Evolutionary conservation across 1,140 invertebrate genomes (phyloP), one percentile per base, ranked within the genome.

Genomic region (Schlechtendalia chinensis): DNA sequence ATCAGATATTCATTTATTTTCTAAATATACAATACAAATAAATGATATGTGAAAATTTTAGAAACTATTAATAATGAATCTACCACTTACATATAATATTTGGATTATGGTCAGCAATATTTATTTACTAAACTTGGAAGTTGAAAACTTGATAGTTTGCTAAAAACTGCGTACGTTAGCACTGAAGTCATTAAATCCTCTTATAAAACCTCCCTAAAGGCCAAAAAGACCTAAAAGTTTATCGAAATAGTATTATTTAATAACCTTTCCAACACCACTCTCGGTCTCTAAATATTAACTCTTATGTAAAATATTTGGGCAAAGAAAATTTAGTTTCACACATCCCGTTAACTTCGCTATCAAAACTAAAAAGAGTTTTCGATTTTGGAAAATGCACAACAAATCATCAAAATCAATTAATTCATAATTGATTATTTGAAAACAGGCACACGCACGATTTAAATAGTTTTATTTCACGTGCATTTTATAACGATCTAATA

Each of bases 151-250:
- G 24, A 54, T 53, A 69, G 69, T 29, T n/a, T 27, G 27, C 69
- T n/a, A 53, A 71, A 71, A 71, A 71, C 47, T 32, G 17, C 22
- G 24, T 27, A 53, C 24, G 45, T 53, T 71, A 10, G 24, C 16
- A 16, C 45, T 5, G 19, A 71, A 53, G 24, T 71, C 47, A 29
- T 71, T 71, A 53, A 71, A 53, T 29, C 47, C 22, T 71, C 67
- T 71, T 71, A 71, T 53, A 71, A 71, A 16, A 50, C 22, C 47
- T 29, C 47, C 47, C 22, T 19, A 19, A 71, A 27, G 17, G 19
- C 69, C 16, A 53, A 54, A 53, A 54, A 71, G 69, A 53, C 47
- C 47, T 53, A 14, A 53, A 71, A 71, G 69, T 71, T 71, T 71
- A 32, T 27, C 22, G 22, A 16, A n/a, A 24, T 27, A 53, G 24